A percentile compares a stretch with the other conserved stretches of the same genome.
Evolutionary conservation across 2,888 invertebrate species (phyloP).

Genomic region (Troides oblongomaculatus): DNA sequence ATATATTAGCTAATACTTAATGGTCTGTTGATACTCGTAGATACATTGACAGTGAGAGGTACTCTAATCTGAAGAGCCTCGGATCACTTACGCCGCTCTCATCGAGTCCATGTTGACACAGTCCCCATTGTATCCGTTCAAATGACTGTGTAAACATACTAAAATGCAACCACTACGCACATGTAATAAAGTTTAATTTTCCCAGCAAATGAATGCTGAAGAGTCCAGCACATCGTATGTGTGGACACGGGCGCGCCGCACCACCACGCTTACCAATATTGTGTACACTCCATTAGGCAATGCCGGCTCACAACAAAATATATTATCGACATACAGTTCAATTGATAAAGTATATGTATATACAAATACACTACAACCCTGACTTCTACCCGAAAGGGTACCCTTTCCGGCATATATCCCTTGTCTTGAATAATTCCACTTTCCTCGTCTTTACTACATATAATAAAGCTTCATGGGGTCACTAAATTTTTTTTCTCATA

Average conservation of each 20-base stretch:
- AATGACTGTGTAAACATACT: background rate
- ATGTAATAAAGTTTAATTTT: constrained; percentile 2
- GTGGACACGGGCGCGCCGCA: constrained; percentile 52
- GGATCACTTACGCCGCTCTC: constrained; percentile 15
- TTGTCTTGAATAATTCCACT: too few relatives aligned
- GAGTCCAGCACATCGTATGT: constrained; percentile 39
- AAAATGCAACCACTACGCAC: background rate
- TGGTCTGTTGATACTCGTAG: background rate
- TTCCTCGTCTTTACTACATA: too few relatives aligned
- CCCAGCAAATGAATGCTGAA: background rate
- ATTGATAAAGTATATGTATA: too few relatives aligned
- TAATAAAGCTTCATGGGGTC: too few relatives aligned
- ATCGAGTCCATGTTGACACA: constrained; percentile 17
- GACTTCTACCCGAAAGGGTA: too few relatives aligned
- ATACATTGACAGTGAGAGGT: constrained; percentile 6
- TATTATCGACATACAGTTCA: too few relatives aligned
- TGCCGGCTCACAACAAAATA: constrained; percentile 38
- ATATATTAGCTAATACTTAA: too few relatives aligned
- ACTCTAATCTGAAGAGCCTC: constrained; percentile 12
- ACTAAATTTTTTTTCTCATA: too few relatives aligned
- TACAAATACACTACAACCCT: too few relatives aligned
- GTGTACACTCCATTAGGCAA: constrained; percentile 44
- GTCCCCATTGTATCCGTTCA: constrained; percentile 4
- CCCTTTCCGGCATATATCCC: too few relatives aligned
- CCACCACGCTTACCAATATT: constrained; percentile 58